Evolutionary conservation across 2,797 vertebrate genomes (phyloP).

Genomic region (Erpetoichthys calabaricus): DNA sequence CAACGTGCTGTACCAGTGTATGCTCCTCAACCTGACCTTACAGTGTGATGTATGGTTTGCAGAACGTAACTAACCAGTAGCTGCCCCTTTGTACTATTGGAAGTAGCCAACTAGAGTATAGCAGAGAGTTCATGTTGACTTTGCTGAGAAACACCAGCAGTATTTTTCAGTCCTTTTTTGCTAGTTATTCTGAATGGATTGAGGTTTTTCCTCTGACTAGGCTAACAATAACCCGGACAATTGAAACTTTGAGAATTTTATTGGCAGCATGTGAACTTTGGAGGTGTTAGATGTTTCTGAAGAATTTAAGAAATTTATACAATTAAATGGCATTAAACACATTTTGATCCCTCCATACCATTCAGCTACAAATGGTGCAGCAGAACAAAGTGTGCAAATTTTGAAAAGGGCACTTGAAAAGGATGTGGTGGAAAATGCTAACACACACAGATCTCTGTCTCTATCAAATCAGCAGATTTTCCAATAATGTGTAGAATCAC

Average conservation of each 20-base stretch:
- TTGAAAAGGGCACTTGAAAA: slow-evolving; percentile 3
- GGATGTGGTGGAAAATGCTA: too few species aligned
- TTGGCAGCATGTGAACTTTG: slow-evolving; percentile 8
- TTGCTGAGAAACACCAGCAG: slow-evolving; percentile 5
- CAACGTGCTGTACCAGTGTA: too few species aligned
- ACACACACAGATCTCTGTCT: too few species aligned
- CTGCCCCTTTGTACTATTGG: slow-evolving; percentile 3
- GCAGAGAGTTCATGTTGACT: slow-evolving; percentile 9
- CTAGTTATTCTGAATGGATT: slow-evolving; percentile 2
- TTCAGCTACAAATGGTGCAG: slow-evolving; percentile 5
- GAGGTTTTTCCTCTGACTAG: slow-evolving; percentile 1
- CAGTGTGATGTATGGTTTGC: slow-evolving; percentile 3
- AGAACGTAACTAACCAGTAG: not conserved
- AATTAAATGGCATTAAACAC: slow-evolving; percentile 5
- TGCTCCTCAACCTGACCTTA: too few species aligned
- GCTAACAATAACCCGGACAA: slow-evolving; percentile 3
- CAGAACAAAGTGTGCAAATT: slow-evolving; percentile 4
- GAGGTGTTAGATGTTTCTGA: not conserved
- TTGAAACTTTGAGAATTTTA: slow-evolving; percentile 1
- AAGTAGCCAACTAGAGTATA: slow-evolving; percentile 6
- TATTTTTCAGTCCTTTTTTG: not conserved
- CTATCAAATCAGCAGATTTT: too few species aligned
- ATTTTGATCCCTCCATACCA: slow-evolving; percentile 1
- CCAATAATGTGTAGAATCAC: too few species aligned
- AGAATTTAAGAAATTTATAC: slow-evolving; percentile 5